Percentiles rank a stretch among this genome's conserved stretches.
Evolutionary conservation across 1,140 invertebrate genomes (phyloP).

Genomic region (Drusus annulatus): DNA sequence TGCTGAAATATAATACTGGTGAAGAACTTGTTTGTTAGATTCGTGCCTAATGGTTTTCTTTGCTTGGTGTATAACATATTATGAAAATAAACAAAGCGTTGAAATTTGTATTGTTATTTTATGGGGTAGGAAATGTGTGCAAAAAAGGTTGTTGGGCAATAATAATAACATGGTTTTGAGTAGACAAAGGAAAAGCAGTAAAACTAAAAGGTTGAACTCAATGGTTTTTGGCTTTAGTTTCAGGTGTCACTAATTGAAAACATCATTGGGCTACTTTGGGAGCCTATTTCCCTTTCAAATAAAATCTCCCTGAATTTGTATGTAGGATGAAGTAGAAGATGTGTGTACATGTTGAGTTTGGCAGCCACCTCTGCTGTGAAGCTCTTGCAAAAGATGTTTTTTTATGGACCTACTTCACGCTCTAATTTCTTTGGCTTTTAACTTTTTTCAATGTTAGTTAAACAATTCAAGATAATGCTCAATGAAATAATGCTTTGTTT

Average conservation of each 20-base stretch:
- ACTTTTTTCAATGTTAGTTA: no score
- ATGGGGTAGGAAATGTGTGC: neutral
- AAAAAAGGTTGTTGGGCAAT: slow-evolving; percentile 4
- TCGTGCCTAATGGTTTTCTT: neutral
- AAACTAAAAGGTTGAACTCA: neutral
- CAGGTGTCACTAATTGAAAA: neutral
- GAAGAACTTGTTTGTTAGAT: neutral
- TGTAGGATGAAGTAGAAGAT: no score
- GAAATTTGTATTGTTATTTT: neutral
- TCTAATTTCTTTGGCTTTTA: no score
- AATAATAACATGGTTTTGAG: neutral
- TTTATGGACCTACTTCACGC: no score
- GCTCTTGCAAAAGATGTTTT: no score
- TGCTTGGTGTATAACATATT: neutral
- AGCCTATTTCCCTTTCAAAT: no score
- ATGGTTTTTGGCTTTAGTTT: neutral
- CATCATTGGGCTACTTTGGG: no score
- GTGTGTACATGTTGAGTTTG: no score
- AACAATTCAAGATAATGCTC: no score
- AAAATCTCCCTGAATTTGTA: no score
- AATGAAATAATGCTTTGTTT: no score
- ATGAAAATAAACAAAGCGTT: slow-evolving; percentile 3
- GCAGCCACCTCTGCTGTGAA: no score
- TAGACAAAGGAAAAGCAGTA: neutral
- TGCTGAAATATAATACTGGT: neutral